These are phyloP conservation scores for Scomber japonicus DNA, from an alignment of 2,113 vertebrate genomes.

Conservation along the genomic window DNA sequence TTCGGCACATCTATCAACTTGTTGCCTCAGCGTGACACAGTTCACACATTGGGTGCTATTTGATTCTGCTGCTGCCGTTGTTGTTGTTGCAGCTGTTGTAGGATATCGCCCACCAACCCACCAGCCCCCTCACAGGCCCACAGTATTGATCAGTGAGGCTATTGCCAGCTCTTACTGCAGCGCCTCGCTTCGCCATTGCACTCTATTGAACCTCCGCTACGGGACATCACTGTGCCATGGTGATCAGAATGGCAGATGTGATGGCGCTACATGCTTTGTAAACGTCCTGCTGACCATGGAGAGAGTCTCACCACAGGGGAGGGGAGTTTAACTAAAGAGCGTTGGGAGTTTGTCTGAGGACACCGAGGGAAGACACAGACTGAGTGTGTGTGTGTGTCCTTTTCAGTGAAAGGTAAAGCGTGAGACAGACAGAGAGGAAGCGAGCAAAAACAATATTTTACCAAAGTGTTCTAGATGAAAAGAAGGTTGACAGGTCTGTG, in stretches of 20 bases:
- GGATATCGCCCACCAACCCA: slow-evolving; percentile 38
- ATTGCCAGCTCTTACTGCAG: slow-evolving; percentile 38
- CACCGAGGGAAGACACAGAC: slow-evolving; percentile 8
- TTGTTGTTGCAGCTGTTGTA: slow-evolving; percentile 40
- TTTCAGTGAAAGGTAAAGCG: not conserved
- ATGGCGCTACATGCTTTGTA: slow-evolving; percentile 30
- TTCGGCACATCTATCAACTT: slow-evolving; percentile 26
- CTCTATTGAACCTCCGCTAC: slow-evolving; percentile 42
- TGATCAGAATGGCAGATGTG: slow-evolving; percentile 35
- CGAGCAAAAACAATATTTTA: not conserved
- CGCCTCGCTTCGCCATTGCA: slow-evolving; percentile 25
- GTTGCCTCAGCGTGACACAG: slow-evolving; percentile 48
- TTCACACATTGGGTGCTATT: slow-evolving; percentile 32
- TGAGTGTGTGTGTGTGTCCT: not conserved
- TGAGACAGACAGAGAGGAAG: not conserved
- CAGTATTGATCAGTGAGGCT: slow-evolving; percentile 54
- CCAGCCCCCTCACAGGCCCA: slow-evolving; percentile 25
- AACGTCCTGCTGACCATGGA: slow-evolving; percentile 18
- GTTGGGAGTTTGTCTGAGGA: slow-evolving; percentile 24
- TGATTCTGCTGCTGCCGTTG: slow-evolving; percentile 44
- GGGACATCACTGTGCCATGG: slow-evolving; percentile 36
- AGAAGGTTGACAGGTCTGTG: slow-evolving; percentile 27
- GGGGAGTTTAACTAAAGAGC: slow-evolving; percentile 6
- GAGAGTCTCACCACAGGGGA: not conserved
- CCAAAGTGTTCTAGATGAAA: not conserved